Conservation (phyloP, 2,113 vertebrate species). For the Cephalopterus ornatus region DNA sequence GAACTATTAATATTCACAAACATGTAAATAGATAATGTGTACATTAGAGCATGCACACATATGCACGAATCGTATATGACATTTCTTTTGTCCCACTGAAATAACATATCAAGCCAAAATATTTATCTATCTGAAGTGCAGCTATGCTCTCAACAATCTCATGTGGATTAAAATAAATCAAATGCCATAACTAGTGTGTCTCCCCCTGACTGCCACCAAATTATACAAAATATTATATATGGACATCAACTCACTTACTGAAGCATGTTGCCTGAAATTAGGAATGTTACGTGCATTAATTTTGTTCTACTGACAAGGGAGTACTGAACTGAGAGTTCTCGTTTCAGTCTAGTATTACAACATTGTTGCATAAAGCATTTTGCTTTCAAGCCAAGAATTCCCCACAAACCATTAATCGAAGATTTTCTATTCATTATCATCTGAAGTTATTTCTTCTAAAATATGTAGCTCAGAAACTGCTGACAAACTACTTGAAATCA, state of each 20-base stretch:
- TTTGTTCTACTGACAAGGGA: conserved; percentile 24
- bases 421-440: conserved; percentile 23
- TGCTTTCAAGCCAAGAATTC: conserved; percentile 35
- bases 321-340: background rate
- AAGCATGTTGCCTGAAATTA: conserved; percentile 42
- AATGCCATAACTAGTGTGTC: background rate
- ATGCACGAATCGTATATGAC: background rate
- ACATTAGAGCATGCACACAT: background rate
- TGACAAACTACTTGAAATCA: conserved; percentile 20
- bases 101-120: background rate
- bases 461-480: conserved; percentile 28
- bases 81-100: background rate
- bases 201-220: conserved; percentile 13
- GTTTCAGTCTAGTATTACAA: conserved; percentile 21
- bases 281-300: background rate
- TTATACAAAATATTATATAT: conserved; percentile 5
- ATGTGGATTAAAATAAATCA: conserved; percentile 9
- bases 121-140: background rate
- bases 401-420: conserved; percentile 41
- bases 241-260: background rate
- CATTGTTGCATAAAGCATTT: background rate
- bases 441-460: conserved; percentile 24
- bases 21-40: background rate
- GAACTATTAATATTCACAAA: background rate
- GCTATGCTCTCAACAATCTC: background rate